Conservation (phyloP, 2,888 invertebrate species). For the Melieria picta region DNA sequence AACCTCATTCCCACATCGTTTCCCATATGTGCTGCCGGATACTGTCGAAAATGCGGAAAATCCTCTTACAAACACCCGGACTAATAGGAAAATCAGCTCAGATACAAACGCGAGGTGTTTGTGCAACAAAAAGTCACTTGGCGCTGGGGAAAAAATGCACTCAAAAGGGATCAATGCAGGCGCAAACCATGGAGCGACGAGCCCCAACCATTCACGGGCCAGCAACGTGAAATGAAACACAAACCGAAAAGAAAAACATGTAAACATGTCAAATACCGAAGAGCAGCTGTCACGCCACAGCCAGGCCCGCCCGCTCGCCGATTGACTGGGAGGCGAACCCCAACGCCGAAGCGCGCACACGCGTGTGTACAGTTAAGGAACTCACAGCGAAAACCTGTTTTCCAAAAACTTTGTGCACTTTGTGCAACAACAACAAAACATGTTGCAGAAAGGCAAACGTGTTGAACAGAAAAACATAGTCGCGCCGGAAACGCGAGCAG, state of each 20-base stretch:
- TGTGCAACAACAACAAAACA: no score
- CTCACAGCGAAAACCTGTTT: no score
- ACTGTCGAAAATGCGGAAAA: neutral
- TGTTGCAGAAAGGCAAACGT: no score
- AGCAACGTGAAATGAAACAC: neutral
- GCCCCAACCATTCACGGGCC: neutral
- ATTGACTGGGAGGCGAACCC: neutral
- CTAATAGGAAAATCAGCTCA: neutral
- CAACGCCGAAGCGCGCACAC: neutral
- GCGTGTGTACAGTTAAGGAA: neutral
- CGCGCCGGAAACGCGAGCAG: no score
- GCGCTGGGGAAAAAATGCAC: neutral
- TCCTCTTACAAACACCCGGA: neutral
- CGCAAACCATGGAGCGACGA: neutral
- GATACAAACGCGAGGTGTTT: no score
- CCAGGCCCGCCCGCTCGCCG: conserved; percentile 6
- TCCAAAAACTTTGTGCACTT: no score
- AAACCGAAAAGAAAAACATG: neutral
- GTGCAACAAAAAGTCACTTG: neutral
- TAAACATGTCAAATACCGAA: conserved; percentile 14
- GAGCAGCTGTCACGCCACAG: conserved; percentile 6
- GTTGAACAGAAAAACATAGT: no score
- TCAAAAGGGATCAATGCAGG: neutral
- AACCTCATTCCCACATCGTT: no score
- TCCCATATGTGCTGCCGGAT: no score